These are phyloP conservation scores for Zeuzera pyrina DNA, from an alignment of 2,888 invertebrate species.

Conservation along the genomic window DNA sequence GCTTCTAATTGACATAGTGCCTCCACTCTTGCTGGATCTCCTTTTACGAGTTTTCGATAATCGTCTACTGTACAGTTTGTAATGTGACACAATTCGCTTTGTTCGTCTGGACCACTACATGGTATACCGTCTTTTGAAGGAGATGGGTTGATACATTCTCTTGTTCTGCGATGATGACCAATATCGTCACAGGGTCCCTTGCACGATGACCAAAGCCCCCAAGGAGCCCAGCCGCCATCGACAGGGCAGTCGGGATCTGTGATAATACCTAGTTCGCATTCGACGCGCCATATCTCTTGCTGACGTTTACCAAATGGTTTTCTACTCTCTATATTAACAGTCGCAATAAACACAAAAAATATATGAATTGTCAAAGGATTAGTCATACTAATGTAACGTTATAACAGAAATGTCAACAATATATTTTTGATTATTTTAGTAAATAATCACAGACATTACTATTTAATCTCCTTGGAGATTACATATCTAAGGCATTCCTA, in stretches of 20 bases:
- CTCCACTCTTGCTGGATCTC: constrained; percentile 39
- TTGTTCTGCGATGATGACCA: constrained; percentile 45
- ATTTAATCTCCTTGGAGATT: too few relatives aligned
- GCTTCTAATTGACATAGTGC: constrained; percentile 48
- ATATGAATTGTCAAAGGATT: too few relatives aligned
- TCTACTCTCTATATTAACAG: constrained; percentile 13
- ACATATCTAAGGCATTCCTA: too few relatives aligned
- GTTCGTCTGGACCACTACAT: constrained; percentile 48
- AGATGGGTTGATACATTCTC: constrained; percentile 56
- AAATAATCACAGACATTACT: too few relatives aligned
- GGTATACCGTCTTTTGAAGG: constrained; percentile 52
- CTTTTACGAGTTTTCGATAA: constrained; percentile 41
- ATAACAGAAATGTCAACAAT: too few relatives aligned
- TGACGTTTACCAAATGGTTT: constrained; percentile 39
- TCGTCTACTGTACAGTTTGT: constrained; percentile 52
- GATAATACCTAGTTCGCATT: constrained; percentile 54
- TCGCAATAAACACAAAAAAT: not conserved
- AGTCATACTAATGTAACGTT: too few relatives aligned
- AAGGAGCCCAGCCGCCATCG: constrained; percentile 64
- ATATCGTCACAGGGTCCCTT: constrained; percentile 57
- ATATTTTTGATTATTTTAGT: too few relatives aligned
- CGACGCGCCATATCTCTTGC: constrained; percentile 48
- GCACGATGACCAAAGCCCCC: constrained; percentile 60
- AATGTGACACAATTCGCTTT: constrained; percentile 50
- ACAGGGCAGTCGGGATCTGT: constrained; percentile 51